Conservation (phyloP, 2,888 invertebrate genomes). For the Nebria salina region DNA sequence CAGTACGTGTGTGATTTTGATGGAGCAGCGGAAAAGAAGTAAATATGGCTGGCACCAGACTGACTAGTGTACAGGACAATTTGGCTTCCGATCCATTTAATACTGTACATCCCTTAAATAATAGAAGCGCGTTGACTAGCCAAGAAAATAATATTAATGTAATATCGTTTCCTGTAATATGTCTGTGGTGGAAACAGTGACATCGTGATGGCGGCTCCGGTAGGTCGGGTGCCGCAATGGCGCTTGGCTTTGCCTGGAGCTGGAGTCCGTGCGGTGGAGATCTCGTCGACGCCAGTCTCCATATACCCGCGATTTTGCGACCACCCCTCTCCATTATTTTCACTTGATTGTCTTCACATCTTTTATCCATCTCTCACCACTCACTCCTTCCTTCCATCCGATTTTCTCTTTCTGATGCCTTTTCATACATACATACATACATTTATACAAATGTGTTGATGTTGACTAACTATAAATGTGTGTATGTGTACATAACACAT, state of each 20-base stretch:
- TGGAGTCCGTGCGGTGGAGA: constrained; percentile 8
- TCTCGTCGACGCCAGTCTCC: constrained; percentile 13
- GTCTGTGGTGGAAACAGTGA: constrained; percentile 22
- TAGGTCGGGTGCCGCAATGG: constrained; percentile 28
- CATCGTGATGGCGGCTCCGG: constrained; percentile 28
- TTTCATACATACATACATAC: not conserved
- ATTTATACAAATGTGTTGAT: not conserved
- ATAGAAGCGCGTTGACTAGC: constrained; percentile 21
- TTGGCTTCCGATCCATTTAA: constrained; percentile 27
- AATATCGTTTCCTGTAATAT: constrained; percentile 38
- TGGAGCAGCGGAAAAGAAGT: not conserved
- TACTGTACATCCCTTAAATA: constrained; percentile 21
- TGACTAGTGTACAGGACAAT: constrained; percentile 22
- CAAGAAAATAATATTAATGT: constrained; percentile 42
- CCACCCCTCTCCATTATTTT: constrained; percentile 29
- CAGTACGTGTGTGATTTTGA: not conserved
- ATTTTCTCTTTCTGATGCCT: not conserved
- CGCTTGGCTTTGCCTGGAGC: constrained; percentile 8
- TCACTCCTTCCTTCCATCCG: not conserved
- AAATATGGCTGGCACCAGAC: constrained; percentile 22
- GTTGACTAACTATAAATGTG: not conserved
- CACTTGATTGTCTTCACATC: constrained; percentile 26
- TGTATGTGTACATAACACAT: no score
- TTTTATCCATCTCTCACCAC: not conserved
- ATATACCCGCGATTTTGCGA: not conserved